These are phyloP conservation scores for Acholoe squamosa DNA, from an alignment of 2,888 invertebrate species.

Conservation along the genomic window DNA sequence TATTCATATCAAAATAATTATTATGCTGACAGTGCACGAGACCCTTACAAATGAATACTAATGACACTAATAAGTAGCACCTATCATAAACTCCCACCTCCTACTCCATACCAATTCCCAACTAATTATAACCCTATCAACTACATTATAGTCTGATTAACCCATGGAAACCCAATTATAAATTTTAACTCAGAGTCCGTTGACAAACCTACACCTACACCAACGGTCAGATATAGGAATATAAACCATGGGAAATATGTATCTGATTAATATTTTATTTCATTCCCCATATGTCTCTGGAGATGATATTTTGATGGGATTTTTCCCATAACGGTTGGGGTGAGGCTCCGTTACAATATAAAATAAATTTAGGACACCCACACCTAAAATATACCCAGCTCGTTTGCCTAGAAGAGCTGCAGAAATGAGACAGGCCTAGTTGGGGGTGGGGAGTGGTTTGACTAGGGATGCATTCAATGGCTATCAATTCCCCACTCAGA, in stretches of 20 bases:
- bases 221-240: not conserved
- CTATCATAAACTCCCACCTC: too few species aligned
- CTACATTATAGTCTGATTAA: not conserved
- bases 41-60: too few species aligned
- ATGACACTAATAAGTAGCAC: too few species aligned
- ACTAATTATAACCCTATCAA: conserved; percentile 3
- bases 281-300: not conserved
- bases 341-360: not conserved
- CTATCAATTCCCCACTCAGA: not conserved
- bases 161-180: not conserved
- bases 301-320: not conserved
- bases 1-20: too few species aligned
- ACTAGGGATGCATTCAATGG: not conserved
- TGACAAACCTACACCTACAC: not conserved
- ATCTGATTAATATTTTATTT: not conserved
- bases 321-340: not conserved
- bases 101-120: not conserved
- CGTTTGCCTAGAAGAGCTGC: not conserved
- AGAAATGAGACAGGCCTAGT: not conserved
- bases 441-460: not conserved
- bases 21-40: too few species aligned
- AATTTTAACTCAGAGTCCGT: not conserved
- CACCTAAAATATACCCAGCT: not conserved
- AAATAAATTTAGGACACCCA: not conserved
- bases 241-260: not conserved